Conservation (phyloP, 92 coral and sea anemone genomes). For the Porites cylindrica region DNA sequence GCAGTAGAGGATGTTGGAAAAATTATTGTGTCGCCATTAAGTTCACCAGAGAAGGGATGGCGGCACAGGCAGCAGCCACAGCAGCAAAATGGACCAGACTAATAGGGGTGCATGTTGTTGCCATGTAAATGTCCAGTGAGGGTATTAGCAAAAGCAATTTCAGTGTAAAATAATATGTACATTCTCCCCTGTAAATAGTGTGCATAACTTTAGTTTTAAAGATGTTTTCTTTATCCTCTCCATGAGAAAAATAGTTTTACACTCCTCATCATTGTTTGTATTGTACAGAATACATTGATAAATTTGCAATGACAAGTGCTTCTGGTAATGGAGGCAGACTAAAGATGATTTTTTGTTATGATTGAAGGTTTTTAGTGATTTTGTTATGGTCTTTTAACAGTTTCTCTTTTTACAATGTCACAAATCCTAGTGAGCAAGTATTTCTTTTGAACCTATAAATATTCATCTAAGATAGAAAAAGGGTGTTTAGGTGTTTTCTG, state of each 20-base stretch:
- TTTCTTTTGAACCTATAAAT: not conserved
- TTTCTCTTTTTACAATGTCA: not conserved
- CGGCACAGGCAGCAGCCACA: conserved; percentile 85
- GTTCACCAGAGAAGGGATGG: conserved; percentile 99
- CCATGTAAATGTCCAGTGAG: not conserved
- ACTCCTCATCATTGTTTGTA: not conserved
- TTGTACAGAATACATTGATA: conserved; percentile 18
- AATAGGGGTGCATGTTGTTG: not conserved
- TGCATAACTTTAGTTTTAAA: conserved; percentile 1
- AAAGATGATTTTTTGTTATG: not conserved
- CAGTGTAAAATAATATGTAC: not conserved
- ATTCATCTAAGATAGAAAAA: not conserved
- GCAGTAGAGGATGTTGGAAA: conserved; percentile 88
- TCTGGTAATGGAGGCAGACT: conserved; percentile 2
- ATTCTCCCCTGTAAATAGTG: conserved; percentile 39
- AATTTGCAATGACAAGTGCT: conserved; percentile 13
- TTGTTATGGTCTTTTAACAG: not conserved
- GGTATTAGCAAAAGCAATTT: not conserved
- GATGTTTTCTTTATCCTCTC: not conserved
- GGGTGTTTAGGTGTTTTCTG: not conserved
- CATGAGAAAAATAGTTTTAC: conserved; percentile 14
- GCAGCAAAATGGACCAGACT: conserved; percentile 83
- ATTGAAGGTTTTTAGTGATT: not conserved
- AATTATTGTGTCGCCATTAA: conserved; percentile 92
- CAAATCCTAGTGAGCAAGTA: not conserved